phyloP scores from a whole-genome alignment of 2,113 vertebrate species.

The Donacobius atricapilla region DNA sequence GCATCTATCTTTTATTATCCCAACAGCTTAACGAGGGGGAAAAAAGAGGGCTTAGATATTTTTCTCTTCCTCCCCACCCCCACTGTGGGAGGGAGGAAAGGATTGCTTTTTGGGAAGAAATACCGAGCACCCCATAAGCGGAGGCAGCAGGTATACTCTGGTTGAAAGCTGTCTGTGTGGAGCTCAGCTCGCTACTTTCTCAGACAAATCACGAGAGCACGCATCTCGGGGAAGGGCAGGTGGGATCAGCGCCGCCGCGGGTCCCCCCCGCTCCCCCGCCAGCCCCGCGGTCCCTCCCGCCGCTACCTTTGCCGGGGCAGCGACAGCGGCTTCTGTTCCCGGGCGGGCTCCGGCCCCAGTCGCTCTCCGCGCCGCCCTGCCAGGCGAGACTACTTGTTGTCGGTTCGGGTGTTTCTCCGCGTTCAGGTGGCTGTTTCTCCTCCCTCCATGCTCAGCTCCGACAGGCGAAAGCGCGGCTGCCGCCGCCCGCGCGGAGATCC shows the following conservation, averaged over 20 bases:
- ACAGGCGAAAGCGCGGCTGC: neutral
- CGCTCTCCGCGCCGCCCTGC: neutral
- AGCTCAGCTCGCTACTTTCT: neutral
- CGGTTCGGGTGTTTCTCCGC: neutral
- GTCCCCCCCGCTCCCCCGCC: neutral
- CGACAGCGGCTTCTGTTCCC: neutral
- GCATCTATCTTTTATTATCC: neutral
- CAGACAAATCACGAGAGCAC: neutral
- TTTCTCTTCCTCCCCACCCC: neutral
- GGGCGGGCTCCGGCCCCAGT: neutral
- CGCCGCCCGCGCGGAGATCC: conserved; percentile 1
- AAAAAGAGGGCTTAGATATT: neutral
- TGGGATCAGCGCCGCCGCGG: neutral
- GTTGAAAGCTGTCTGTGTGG: neutral
- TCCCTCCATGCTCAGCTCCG: conserved; percentile 3
- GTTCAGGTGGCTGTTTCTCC: conserved; percentile 50
- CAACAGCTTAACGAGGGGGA: neutral
- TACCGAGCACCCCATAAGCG: neutral
- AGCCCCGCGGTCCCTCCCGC: neutral
- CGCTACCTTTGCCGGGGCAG: conserved; percentile 61
- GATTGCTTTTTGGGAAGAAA: neutral
- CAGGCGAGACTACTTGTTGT: conserved; percentile 72
- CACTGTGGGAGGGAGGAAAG: neutral
- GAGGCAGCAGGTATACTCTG: conserved; percentile 16
- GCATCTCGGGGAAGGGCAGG: neutral